Percentiles rank a stretch among this genome's conserved stretches.
Conservation (phyloP, 1,140 invertebrate genomes). For the Drosophila dunni region DNA sequence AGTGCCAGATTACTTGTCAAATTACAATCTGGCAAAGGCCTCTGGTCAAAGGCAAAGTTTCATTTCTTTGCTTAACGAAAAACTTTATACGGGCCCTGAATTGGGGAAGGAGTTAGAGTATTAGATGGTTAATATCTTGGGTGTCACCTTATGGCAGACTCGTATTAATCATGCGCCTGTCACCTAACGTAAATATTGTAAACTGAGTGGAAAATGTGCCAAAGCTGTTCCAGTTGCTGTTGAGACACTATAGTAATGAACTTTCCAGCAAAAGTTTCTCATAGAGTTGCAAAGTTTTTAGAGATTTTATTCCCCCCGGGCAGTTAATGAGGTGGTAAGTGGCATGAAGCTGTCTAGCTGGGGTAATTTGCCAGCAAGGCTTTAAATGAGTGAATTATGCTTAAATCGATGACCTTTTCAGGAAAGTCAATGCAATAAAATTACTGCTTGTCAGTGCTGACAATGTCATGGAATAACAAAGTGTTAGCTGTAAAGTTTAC, state of each 20-base stretch:
- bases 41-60: slow-evolving; percentile 68
- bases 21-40: slow-evolving; percentile 51
- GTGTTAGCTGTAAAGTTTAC: too few species aligned
- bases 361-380: neutral
- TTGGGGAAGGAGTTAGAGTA: neutral
- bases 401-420: slow-evolving; percentile 26
- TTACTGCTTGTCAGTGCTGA: neutral
- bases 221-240: slow-evolving; percentile 45
- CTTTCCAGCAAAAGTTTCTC: slow-evolving; percentile 67
- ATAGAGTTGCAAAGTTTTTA: slow-evolving; percentile 55
- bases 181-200: slow-evolving; percentile 78
- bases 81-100: slow-evolving; percentile 42
- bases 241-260: slow-evolving; percentile 62
- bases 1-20: slow-evolving; percentile 47
- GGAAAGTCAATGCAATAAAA: neutral
- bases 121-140: slow-evolving; percentile 58
- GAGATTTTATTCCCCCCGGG: slow-evolving; percentile 29
- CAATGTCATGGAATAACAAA: too few species aligned
- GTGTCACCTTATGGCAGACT: slow-evolving; percentile 39
- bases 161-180: slow-evolving; percentile 78
- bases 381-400: slow-evolving; percentile 48
- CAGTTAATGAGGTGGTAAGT: slow-evolving; percentile 59
- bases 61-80: slow-evolving; percentile 52
- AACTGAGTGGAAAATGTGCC: slow-evolving; percentile 69
- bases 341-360: neutral